Evolutionary conservation across 1,140 invertebrate species (phyloP).

Genomic region (Nilaparvata lugens): DNA sequence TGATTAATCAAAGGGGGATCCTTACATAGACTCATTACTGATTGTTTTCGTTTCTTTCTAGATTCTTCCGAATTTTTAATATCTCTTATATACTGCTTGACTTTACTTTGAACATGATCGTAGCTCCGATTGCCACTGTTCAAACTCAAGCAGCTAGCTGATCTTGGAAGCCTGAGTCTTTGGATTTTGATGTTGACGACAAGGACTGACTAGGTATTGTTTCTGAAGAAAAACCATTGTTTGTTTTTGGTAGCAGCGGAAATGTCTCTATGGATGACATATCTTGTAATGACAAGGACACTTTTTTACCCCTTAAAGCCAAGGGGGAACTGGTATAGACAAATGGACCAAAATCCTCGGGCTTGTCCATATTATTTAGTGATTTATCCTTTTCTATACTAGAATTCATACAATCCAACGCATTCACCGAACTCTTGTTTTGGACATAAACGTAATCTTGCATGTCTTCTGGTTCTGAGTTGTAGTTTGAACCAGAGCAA

Average conservation of each 20-base stretch:
- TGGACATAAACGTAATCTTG: not conserved
- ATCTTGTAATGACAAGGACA: slow-evolving; percentile 11
- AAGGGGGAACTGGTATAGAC: not conserved
- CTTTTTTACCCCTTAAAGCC: not conserved
- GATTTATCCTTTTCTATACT: not conserved
- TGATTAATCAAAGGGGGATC: not conserved
- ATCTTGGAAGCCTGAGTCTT: slow-evolving; percentile 17
- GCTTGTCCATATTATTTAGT: not conserved
- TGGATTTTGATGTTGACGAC: slow-evolving; percentile 12
- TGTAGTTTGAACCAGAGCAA: not conserved
- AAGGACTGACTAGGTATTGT: slow-evolving; percentile 12
- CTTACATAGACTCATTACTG: not conserved
- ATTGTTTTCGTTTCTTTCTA: slow-evolving; percentile 2
- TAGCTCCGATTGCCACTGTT: slow-evolving; percentile 10
- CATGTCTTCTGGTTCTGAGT: slow-evolving; percentile 1
- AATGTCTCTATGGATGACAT: slow-evolving; percentile 3
- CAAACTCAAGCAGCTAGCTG: slow-evolving; percentile 12
- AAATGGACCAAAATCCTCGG: not conserved
- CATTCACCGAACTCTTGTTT: not conserved
- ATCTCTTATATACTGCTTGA: slow-evolving; percentile 11
- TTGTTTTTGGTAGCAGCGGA: not conserved
- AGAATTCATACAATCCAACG: not conserved
- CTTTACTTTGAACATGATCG: slow-evolving; percentile 16
- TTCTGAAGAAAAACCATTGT: slow-evolving; percentile 8
- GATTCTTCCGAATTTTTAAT: slow-evolving; percentile 14